Evolutionary conservation across 2,888 invertebrate species (phyloP), one percentile per base, ranked within the genome.

Genomic region (Rhabditoides inermis): DNA sequence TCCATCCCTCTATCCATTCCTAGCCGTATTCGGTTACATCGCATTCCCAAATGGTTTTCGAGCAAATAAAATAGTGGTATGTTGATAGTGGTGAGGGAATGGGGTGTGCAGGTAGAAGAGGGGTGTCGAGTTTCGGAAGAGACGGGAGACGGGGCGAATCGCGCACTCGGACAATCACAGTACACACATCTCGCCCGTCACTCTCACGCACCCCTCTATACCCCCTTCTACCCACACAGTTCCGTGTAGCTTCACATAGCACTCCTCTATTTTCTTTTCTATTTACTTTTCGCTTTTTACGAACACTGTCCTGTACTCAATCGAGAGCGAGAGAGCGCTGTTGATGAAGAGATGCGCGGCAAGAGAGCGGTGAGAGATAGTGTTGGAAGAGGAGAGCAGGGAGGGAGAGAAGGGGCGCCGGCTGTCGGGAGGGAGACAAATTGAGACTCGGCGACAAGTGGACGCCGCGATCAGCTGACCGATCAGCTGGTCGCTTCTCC

Each of bases 271-370:
- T 32, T 32, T 32, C 15, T 15, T 15, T 32, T 32, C 32, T 32
- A 7, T 32, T 15, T 32, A 32, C 32, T 15, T 32, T 32, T 32
- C 15, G 7, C 32, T 32, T 10, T 32, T 32, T 32, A 7, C 7
- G 32, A 7, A 10, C 32, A 10, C 15, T 32, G 10, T 32, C 15
- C 15, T 15, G 32, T 32, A 10, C 32, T 23, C 23, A 42, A 28
- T 42, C 27, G 42, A 42, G 42, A 44, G 27, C 18, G 42, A 44
- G 42, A 41, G 41, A 44, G 42, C 18, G 15, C 20, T 28, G 28
- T 28, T n/a, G 28, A 44, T n/a, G 22, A 28, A 28, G 42, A n/a
- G 3, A 28, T 28, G 7, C 6, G 7, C 32, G 15, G 7, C 32
- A 32, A 10, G 7, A 15, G 28, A 20, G 18, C 28, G 27, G 28